phyloP scores from a whole-genome alignment of 2,797 vertebrate species.

The Pelodytes ibericus region DNA sequence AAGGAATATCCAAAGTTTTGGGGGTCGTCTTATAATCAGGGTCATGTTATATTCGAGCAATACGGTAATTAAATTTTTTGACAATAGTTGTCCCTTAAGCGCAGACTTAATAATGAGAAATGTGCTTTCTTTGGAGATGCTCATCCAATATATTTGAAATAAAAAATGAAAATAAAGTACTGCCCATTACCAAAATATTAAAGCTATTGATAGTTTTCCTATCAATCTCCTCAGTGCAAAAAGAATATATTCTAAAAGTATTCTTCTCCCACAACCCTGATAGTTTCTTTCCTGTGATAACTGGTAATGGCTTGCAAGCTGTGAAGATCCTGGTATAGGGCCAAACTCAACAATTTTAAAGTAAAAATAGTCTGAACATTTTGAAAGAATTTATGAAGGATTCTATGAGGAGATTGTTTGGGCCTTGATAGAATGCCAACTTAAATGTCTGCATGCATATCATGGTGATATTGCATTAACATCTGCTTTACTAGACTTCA shows the following conservation, averaged over 20 bases:
- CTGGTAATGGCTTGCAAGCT: background rate
- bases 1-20: too few relatives aligned
- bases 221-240: background rate
- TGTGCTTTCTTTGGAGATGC: too few relatives aligned
- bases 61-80: too few relatives aligned
- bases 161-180: too few relatives aligned
- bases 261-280: background rate
- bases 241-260: background rate
- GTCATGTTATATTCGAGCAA: too few relatives aligned
- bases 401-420: background rate
- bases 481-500: background rate
- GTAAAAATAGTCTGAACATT: background rate
- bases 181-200: too few relatives aligned
- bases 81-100: too few relatives aligned
- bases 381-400: background rate
- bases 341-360: conserved; percentile 1
- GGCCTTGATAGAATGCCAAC: background rate
- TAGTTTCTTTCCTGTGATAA: background rate
- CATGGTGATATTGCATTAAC: background rate
- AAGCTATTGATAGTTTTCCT: background rate
- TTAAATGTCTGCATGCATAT: background rate
- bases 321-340: background rate
- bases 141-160: too few relatives aligned
- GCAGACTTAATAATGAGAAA: too few relatives aligned
- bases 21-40: too few relatives aligned